Evolutionary conservation across 2,797 vertebrate genomes (phyloP).

Genomic region (Knipowitschia caucasica): DNA sequence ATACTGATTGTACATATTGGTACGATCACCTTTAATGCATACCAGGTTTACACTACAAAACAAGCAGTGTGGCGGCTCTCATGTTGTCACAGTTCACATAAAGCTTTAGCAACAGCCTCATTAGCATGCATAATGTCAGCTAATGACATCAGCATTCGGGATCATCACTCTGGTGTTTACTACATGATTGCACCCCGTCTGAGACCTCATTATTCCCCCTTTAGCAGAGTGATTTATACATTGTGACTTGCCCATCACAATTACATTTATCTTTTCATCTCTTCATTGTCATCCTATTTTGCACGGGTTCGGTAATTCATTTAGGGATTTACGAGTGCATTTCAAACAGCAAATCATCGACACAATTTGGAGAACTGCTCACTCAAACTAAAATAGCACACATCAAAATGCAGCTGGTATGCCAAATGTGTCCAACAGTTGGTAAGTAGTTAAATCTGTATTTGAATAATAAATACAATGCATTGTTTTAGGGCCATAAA

Average conservation of each 20-base stretch:
- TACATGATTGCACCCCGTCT: slow-evolving; percentile 10
- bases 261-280: slow-evolving; percentile 7
- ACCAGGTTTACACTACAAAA: no score
- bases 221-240: slow-evolving; percentile 11
- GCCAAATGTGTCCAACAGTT: neutral
- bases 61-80: neutral
- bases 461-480: no score
- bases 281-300: slow-evolving; percentile 3
- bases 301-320: slow-evolving; percentile 7
- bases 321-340: slow-evolving; percentile 9
- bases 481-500: no score
- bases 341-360: slow-evolving; percentile 10
- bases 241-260: slow-evolving; percentile 11
- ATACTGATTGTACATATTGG: no score
- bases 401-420: slow-evolving; percentile 8
- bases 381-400: slow-evolving; percentile 3
- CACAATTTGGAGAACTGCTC: slow-evolving; percentile 5
- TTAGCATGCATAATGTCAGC: slow-evolving; percentile 1
- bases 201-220: slow-evolving; percentile 6
- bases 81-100: neutral
- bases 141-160: slow-evolving; percentile 6
- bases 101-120: slow-evolving; percentile 1
- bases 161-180: slow-evolving; percentile 7
- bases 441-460: slow-evolving; percentile 1
- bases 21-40: no score